Evolutionary conservation across 2,113 vertebrate genomes (phyloP).

Genomic region (Brachyhypopomus occidentalis): DNA sequence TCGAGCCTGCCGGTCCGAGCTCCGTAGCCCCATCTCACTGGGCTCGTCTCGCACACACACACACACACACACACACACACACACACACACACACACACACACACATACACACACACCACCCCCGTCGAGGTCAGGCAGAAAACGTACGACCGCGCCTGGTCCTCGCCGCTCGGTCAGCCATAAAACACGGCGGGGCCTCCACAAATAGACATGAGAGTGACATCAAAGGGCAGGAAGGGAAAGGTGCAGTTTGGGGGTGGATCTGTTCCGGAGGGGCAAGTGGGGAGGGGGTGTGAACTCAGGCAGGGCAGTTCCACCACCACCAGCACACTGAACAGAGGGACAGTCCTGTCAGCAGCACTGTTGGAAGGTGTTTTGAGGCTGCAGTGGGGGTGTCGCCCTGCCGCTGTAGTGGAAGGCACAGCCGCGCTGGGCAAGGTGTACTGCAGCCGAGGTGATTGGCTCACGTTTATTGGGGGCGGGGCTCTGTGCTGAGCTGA

Average conservation of each 20-base stretch:
- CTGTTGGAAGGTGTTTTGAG: no score
- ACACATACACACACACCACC: no score
- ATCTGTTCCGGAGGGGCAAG: neutral
- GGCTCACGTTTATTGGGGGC: no score
- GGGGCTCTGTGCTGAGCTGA: neutral
- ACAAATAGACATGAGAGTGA: neutral
- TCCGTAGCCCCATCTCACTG: neutral
- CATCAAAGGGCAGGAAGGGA: conserved; percentile 23
- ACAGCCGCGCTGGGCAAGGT: neutral
- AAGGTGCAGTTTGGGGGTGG: neutral
- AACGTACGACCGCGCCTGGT: neutral
- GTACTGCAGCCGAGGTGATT: no score
- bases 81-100: no score
- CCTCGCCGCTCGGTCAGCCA: neutral
- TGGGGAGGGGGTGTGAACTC: neutral
- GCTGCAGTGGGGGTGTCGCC: neutral
- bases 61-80: no score
- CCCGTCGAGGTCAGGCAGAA: neutral
- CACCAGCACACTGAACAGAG: no score
- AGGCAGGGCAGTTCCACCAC: no score
- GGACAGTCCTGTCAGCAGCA: neutral
- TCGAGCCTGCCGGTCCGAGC: neutral
- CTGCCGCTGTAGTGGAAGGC: neutral
- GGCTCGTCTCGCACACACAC: no score
- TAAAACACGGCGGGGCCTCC: neutral